These are phyloP conservation scores for Drepana falcataria DNA, from an alignment of 2,888 invertebrate species.

Conservation along the genomic window DNA sequence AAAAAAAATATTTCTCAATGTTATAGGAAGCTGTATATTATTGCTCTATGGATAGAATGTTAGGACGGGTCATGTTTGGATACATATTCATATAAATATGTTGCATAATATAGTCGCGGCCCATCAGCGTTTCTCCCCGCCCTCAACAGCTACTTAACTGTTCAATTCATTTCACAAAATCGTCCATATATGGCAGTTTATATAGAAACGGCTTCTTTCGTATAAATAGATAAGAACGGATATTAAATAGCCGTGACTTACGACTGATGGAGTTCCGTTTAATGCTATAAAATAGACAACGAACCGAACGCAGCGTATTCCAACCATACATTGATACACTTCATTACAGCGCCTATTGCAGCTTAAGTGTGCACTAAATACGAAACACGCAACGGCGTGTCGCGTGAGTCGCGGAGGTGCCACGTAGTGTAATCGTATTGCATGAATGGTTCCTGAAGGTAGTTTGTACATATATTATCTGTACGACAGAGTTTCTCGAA, in stretches of 20 bases:
- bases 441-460: too few relatives aligned
- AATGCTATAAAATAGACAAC: not conserved
- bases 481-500: too few relatives aligned
- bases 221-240: not conserved
- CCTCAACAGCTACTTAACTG: not conserved
- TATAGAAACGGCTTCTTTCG: not conserved
- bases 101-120: not conserved
- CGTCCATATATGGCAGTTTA: not conserved
- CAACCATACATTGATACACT: not conserved
- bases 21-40: too few relatives aligned
- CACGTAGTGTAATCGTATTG: too few relatives aligned
- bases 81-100: not conserved
- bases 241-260: not conserved
- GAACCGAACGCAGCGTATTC: not conserved
- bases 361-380: not conserved
- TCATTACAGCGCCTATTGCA: not conserved
- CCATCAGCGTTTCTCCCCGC: not conserved
- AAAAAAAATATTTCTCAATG: too few relatives aligned
- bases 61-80: constrained; percentile 1
- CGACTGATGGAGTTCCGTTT: not conserved
- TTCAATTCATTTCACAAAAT: not conserved
- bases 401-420: too few relatives aligned
- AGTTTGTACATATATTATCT: too few relatives aligned
- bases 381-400: not conserved
- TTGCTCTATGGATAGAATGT: not conserved